A percentile compares a stretch with the other conserved stretches of the same genome.
Evolutionary conservation across 2,113 vertebrate species (phyloP).

Genomic region (Machaerirhynchus nigripectus): DNA sequence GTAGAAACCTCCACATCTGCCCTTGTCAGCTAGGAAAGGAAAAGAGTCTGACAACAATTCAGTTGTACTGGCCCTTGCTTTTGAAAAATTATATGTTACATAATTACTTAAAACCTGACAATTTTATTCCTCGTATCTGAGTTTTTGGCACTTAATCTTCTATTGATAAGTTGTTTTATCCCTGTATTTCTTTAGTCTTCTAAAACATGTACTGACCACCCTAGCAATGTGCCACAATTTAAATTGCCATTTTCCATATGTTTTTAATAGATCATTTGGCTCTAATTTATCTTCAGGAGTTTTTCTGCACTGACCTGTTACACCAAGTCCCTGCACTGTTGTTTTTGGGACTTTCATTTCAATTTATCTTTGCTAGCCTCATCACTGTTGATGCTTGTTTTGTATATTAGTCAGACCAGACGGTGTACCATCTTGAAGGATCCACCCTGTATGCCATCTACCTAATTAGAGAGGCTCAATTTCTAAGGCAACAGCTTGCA

Average conservation of each 20-base stretch:
- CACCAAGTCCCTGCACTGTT: background rate
- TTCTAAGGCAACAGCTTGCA: conserved; percentile 61
- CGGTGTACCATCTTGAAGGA: conserved; percentile 59
- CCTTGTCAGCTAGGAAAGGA: background rate
- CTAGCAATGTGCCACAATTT: background rate
- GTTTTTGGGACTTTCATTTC: background rate
- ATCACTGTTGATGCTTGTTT: conserved; percentile 12
- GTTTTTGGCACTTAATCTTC: background rate
- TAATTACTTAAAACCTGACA: background rate
- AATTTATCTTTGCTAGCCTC: conserved; percentile 35
- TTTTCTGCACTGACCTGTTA: conserved; percentile 29
- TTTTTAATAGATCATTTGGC: background rate
- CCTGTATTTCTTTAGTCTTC: background rate
- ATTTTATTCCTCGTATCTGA: background rate
- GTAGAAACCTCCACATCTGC: background rate
- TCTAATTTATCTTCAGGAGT: conserved; percentile 1
- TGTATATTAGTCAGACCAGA: conserved; percentile 45
- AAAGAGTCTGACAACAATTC: background rate
- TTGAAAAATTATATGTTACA: background rate
- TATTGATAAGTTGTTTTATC: background rate
- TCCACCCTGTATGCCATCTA: conserved; percentile 52
- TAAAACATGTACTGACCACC: background rate
- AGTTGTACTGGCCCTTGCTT: background rate
- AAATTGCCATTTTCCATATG: background rate
- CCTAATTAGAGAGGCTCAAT: conserved; percentile 55